These are phyloP conservation scores for Festucalex cinctus DNA, from an alignment of 2,113 vertebrate species.

Conservation along the genomic window DNA sequence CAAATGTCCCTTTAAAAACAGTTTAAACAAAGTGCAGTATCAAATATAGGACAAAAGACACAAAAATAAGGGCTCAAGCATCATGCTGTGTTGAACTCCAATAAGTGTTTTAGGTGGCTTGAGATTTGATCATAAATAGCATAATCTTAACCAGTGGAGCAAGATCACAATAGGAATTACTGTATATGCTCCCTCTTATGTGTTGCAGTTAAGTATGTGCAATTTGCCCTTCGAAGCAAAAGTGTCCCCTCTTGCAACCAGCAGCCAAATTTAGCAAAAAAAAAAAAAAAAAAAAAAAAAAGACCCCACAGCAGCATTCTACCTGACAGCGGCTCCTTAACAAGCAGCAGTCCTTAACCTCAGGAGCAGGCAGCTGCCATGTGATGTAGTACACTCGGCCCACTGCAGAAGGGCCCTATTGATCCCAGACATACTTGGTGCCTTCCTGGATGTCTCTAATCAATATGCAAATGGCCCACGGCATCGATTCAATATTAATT, in stretches of 20 bases:
- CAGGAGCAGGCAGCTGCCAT: conserved; percentile 67
- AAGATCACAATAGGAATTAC: not conserved
- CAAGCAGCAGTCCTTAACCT: conserved; percentile 80
- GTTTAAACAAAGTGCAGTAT: too few species aligned
- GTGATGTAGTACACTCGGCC: conserved; percentile 78
- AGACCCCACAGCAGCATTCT: conserved; percentile 67
- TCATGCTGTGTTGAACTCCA: too few species aligned
- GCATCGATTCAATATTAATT: conserved; percentile 99
- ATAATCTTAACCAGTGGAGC: not conserved
- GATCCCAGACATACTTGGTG: conserved; percentile 92
- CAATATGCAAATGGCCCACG: conserved; percentile 98
- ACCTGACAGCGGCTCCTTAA: conserved; percentile 77
- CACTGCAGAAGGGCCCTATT: conserved; percentile 86
- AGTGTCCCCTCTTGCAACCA: conserved; percentile 30
- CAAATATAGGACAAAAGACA: too few species aligned
- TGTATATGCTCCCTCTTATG: not conserved
- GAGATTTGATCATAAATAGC: not conserved
- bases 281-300: conserved; percentile 30
- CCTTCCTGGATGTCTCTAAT: conserved; percentile 99
- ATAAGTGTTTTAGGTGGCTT: not conserved
- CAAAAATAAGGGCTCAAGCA: too few species aligned
- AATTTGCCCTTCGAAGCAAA: conserved; percentile 9
- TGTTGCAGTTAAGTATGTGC: not conserved
- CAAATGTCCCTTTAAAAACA: too few species aligned
- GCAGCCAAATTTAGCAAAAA: conserved; percentile 46